phyloP scores from a whole-genome alignment of 2,113 vertebrate species.

The Spermophilus dauricus region DNA sequence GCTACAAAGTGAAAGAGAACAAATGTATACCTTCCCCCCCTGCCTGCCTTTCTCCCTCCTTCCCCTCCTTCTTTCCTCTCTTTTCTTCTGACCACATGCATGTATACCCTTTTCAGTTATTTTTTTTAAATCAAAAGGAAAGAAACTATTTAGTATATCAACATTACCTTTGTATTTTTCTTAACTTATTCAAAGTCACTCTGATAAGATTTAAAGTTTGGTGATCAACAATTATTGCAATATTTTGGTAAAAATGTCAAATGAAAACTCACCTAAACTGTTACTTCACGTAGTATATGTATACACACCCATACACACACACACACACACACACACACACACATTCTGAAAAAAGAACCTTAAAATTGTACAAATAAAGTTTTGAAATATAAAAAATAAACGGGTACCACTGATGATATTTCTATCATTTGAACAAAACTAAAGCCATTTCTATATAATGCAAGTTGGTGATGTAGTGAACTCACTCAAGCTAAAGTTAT shows the following conservation, averaged over 20 bases:
- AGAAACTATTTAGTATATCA: neutral
- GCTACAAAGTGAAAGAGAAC: neutral
- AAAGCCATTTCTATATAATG: neutral
- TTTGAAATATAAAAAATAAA: constrained; percentile 36
- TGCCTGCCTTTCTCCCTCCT: neutral
- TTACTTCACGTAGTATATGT: neutral
- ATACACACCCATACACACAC: rapidly evolving
- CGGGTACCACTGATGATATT: neutral
- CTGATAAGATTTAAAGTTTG: constrained; percentile 23
- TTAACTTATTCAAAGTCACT: constrained; percentile 15
- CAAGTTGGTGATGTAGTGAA: neutral
- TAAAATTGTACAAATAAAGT: neutral
- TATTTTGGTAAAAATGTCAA: neutral
- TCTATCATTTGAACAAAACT: neutral
- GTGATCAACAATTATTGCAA: neutral
- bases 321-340: neutral
- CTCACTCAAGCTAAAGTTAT: neutral
- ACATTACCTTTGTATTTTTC: neutral
- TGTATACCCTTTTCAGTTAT: neutral
- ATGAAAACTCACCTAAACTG: neutral
- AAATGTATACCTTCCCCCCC: neutral
- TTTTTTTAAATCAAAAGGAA: neutral
- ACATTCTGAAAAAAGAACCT: neutral
- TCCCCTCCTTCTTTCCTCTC: neutral
- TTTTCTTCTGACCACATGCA: neutral